phyloP scores from a whole-genome alignment of 2,113 vertebrate species.

The Probosciger aterrimus region DNA sequence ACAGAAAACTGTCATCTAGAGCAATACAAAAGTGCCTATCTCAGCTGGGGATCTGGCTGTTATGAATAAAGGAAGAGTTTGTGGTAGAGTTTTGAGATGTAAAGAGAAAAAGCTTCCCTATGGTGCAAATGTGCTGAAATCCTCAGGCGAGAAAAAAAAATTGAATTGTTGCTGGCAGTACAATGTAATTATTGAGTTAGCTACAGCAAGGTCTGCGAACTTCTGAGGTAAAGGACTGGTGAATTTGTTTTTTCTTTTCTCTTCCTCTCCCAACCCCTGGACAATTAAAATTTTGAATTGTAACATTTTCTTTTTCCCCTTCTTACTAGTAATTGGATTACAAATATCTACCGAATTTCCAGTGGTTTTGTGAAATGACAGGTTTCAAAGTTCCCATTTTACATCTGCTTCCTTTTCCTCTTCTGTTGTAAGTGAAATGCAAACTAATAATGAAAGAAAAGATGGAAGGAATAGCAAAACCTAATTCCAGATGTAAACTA shows the following conservation, averaged over 20 bases:
- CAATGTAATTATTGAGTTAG: constrained; percentile 80
- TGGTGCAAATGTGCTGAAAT: constrained; percentile 86
- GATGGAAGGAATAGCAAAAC: not conserved
- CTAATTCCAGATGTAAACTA: not conserved
- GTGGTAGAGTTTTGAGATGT: constrained; percentile 82
- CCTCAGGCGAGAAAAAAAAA: constrained; percentile 79
- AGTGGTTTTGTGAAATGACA: not conserved
- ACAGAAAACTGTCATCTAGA: constrained; percentile 88
- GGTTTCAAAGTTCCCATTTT: not conserved
- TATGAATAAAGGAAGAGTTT: constrained; percentile 88
- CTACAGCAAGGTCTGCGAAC: constrained; percentile 60
- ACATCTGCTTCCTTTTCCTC: not conserved
- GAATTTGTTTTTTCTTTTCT: constrained; percentile 4
- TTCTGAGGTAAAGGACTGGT: constrained; percentile 62
- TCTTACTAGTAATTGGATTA: not conserved
- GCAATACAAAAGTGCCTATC: constrained; percentile 88
- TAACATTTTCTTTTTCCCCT: not conserved
- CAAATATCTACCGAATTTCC: not conserved
- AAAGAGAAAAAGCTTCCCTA: constrained; percentile 84
- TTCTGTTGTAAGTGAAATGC: not conserved
- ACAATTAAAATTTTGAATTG: constrained; percentile 43
- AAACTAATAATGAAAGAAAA: not conserved
- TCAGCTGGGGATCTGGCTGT: constrained; percentile 87
- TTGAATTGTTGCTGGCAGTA: constrained; percentile 81
- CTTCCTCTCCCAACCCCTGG: not conserved